A percentile compares a stretch with the other conserved stretches of the same genome.
Evolutionary conservation across 2,797 vertebrate species (phyloP).

Genomic region (Crocodylus rhombifer): DNA sequence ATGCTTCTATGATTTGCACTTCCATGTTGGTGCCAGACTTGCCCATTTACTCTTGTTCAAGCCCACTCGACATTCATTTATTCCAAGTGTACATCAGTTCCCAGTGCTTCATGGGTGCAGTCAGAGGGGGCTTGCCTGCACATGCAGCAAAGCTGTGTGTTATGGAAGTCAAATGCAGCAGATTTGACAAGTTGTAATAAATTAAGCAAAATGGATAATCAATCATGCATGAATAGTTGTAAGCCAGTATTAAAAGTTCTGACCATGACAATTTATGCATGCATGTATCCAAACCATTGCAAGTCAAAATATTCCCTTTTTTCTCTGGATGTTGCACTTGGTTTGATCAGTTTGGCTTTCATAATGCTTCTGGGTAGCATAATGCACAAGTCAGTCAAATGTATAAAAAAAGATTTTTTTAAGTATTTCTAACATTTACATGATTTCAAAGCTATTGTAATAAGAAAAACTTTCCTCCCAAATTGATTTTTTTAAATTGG

Average conservation of each 20-base stretch:
- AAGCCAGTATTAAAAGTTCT: background rate
- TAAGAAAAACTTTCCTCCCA: background rate
- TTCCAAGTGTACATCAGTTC: background rate
- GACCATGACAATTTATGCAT: background rate
- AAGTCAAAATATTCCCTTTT: background rate
- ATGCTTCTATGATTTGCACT: rapidly evolving
- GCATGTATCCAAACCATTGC: background rate
- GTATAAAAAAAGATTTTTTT: background rate
- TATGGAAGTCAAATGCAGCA: background rate
- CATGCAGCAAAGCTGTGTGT: background rate
- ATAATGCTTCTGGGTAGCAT: background rate
- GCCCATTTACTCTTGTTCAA: background rate
- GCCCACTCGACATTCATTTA: background rate
- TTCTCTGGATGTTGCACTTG: background rate
- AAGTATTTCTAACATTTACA: background rate
- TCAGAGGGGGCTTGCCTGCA: background rate
- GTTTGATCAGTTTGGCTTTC: background rate
- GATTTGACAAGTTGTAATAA: background rate
- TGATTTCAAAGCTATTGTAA: background rate
- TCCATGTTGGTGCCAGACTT: background rate
- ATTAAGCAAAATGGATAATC: background rate
- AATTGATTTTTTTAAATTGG: background rate
- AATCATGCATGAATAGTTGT: background rate
- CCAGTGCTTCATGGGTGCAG: background rate
- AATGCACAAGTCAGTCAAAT: background rate